Base-by-base conservation (phyloP, 2,797 vertebrate genomes). In the Molossus alvarezi region DNA sequence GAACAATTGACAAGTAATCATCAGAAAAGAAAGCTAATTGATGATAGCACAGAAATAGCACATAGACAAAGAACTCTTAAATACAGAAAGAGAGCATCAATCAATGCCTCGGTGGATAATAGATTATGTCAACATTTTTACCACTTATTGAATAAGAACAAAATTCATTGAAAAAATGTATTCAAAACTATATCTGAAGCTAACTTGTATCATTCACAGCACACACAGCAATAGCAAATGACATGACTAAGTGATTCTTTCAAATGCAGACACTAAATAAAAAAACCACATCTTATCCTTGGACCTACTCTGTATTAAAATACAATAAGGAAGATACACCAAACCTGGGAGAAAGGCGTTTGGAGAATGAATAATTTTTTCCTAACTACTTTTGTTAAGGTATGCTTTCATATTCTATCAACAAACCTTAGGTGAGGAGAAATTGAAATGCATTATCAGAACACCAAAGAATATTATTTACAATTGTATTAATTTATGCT, bases 401-500 rank as follows among this genome's bases (percentile, higher is more conserved):
- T 65, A 72, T 58, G 5, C 10, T 53, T 57, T 93, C 9, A 55
- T 37, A 60, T 81, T 7, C 3, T 37, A 65, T 29, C 17, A 85
- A 71, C 9, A 81, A n/a, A 85, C 55, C 12, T 37, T 75, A 55
- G 25, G 7, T 64, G 6, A 51, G 1, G 48, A 88, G 3, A 13
- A 82, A 73, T 53, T 64, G 8, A 83, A 87, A 64, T 92, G 37
- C 85, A 27, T 79, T 83, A 51, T 80, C 81, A 83, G 15, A 83
- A 82, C 4, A 62, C 6, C 17, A 88, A 53, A 58, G 23, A 84
- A 41, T 85, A 29, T 5, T 69, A 21, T 64, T 85, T 71, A 71
- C 10, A 76, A n/a, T 41, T 86, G 8, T 60, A 15, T 37, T n/a
- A 0, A 33, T 62, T 83, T 58, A 79, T 75, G 2, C 33, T 81